phyloP scores from a whole-genome alignment of 2,797 vertebrate species.

The Malurus splendens region DNA sequence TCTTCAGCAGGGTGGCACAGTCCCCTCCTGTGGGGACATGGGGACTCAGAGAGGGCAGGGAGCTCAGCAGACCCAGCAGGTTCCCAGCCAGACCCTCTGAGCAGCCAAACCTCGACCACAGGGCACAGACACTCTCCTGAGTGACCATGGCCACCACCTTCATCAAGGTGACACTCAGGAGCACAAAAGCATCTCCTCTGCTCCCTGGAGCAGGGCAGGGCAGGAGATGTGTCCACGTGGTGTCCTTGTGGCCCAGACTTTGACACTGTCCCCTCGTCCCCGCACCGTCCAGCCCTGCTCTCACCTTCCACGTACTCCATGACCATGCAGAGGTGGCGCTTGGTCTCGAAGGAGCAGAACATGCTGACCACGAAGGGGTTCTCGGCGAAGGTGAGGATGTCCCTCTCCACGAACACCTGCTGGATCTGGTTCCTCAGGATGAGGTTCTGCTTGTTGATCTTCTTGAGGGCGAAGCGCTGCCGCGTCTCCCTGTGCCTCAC shows the following conservation, averaged over 20 bases:
- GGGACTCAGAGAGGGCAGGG: neutral
- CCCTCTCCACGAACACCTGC: conserved; percentile 95
- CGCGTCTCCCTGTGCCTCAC: conserved; percentile 91
- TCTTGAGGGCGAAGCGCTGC: conserved; percentile 96
- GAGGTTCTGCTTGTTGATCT: conserved; percentile 98
- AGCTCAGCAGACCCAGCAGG: neutral
- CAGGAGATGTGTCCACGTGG: neutral
- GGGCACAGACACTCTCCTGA: accelerated
- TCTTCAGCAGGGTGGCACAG: conserved; percentile 92
- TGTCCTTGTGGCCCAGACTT: neutral
- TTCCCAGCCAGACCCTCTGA: neutral
- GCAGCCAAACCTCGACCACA: accelerated
- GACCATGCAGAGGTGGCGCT: conserved; percentile 95
- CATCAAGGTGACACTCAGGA: neutral
- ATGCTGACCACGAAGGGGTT: conserved; percentile 97
- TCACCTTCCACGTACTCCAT: conserved; percentile 98
- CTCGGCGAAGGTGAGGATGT: conserved; percentile 96
- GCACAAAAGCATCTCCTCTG: neutral
- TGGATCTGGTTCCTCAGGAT: conserved; percentile 96
- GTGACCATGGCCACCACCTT: neutral
- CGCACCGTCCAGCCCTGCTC: neutral
- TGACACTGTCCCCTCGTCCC: neutral
- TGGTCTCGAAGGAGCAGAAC: conserved; percentile 97
- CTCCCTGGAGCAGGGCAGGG: neutral
- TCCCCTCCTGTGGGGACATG: conserved; percentile 79